Conservation (phyloP, 2,797 vertebrate species). For the Valencia hispanica region DNA sequence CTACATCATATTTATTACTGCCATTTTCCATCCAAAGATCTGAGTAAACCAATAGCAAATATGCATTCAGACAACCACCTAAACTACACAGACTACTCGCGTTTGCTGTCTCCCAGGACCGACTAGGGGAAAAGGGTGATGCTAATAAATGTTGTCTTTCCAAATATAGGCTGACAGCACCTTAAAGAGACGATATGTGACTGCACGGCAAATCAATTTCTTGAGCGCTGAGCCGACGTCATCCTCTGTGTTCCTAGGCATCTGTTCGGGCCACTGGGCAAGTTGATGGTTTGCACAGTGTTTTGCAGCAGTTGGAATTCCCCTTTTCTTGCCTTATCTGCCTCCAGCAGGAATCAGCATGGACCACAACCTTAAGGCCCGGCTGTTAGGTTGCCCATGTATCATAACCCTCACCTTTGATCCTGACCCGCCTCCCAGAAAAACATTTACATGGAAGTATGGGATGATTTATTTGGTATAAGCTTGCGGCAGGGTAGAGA, state of each 20-base stretch:
- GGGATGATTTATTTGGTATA: constrained; percentile 67
- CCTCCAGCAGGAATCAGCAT: constrained; percentile 68
- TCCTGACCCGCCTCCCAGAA: constrained; percentile 53
- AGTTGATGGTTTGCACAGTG: constrained; percentile 77
- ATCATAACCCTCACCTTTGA: constrained; percentile 50
- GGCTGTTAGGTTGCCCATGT: constrained; percentile 48
- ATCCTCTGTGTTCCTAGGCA: constrained; percentile 56
- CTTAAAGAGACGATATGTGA: constrained; percentile 70
- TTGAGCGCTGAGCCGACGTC: constrained; percentile 47
- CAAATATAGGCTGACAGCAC: constrained; percentile 71
- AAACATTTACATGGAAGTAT: constrained; percentile 61
- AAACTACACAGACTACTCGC: constrained; percentile 8
- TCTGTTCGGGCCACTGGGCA: constrained; percentile 65
- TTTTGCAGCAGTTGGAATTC: constrained; percentile 79
- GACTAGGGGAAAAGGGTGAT: constrained; percentile 57
- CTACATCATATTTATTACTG: constrained; percentile 26
- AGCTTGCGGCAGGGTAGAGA: constrained; percentile 50
- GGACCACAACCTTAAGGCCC: constrained; percentile 51
- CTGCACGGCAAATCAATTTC: constrained; percentile 72
- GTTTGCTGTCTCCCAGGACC: constrained; percentile 20
- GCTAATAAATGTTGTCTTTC: constrained; percentile 69
- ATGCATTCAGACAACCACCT: constrained; percentile 14
- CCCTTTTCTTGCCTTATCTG: constrained; percentile 72
- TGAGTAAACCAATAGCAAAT: constrained; percentile 6
- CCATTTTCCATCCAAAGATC: constrained; percentile 28